Conservation (phyloP, 2,797 vertebrate species). For the Alectoris magna region DNA sequence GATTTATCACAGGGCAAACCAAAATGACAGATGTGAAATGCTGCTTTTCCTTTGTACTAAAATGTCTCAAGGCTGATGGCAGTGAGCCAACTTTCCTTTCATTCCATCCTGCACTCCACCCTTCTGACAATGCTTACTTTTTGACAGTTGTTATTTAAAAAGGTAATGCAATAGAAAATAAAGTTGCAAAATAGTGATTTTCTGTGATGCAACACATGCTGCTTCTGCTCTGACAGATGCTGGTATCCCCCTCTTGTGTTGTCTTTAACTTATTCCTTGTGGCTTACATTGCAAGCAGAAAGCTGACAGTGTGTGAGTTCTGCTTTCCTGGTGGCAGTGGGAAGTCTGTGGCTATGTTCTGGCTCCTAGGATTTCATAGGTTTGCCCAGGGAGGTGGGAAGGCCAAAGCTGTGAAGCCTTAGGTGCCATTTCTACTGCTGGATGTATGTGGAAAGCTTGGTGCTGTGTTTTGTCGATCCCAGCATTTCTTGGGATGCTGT, state of each 20-base stretch:
- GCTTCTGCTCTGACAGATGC: background rate
- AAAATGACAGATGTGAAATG: conserved; percentile 1
- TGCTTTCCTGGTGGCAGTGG: background rate
- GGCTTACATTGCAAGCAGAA: background rate
- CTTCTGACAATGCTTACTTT: conserved; percentile 71
- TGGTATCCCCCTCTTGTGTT: conserved; percentile 4
- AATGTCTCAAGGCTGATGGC: conserved; percentile 41
- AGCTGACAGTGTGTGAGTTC: background rate
- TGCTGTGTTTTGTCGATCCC: fast-evolving
- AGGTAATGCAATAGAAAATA: conserved; percentile 66
- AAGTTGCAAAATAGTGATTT: conserved; percentile 58
- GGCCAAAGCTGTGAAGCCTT: background rate
- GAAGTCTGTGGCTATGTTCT: background rate
- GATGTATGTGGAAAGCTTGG: background rate
- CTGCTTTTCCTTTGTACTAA: conserved; percentile 41
- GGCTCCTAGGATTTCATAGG: background rate
- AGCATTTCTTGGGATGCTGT: background rate
- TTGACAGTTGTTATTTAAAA: conserved; percentile 66
- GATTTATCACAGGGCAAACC: conserved; percentile 37
- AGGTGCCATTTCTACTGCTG: background rate
- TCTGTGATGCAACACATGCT: background rate
- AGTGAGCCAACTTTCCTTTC: conserved; percentile 57
- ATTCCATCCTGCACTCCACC: conserved; percentile 63
- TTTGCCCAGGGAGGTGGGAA: background rate
- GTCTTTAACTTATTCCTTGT: conserved; percentile 1